A percentile compares a stretch with the other conserved stretches of the same genome.
phyloP scores from a whole-genome alignment of 2,888 invertebrate genomes.

The Mellilla xanthometata region DNA sequence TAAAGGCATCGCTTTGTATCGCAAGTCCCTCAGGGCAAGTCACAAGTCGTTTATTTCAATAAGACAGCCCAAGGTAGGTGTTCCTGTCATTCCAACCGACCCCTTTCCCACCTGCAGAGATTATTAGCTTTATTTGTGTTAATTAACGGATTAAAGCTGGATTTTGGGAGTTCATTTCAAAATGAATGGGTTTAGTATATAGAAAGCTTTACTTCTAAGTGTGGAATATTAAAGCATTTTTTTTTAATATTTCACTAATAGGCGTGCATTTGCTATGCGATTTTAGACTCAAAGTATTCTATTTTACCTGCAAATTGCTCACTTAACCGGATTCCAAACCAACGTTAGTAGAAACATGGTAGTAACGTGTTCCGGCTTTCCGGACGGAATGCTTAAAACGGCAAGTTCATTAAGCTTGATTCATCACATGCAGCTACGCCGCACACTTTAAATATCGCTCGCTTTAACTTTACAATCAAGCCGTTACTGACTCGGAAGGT shows the following conservation, averaged over 20 bases:
- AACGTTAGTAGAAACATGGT: constrained; percentile 6
- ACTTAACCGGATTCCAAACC: constrained; percentile 10
- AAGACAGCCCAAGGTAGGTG: constrained; percentile 53
- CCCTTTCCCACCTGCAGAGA: constrained; percentile 42
- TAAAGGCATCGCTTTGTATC: constrained; percentile 26
- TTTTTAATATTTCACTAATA: too few species aligned
- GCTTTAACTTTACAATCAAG: constrained; percentile 31
- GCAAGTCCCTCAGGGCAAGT: constrained; percentile 38
- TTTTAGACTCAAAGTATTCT: too few species aligned
- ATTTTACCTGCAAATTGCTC: constrained; percentile 2
- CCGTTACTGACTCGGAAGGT: constrained; percentile 27
- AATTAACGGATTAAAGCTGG: constrained; percentile 16
- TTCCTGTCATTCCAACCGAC: constrained; percentile 45
- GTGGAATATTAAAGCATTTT: too few species aligned
- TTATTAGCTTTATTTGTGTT: constrained; percentile 53
- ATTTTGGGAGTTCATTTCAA: constrained; percentile 3
- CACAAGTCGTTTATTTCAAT: constrained; percentile 61
- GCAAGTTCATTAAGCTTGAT: constrained; percentile 24
- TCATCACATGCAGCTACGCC: constrained; percentile 19
- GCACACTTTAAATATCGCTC: constrained; percentile 21
- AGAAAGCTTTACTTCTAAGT: too few species aligned
- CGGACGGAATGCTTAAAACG: constrained; percentile 21
- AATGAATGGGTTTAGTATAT: not conserved
- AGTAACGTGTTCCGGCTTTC: constrained; percentile 7
- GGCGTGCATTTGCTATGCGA: too few species aligned